phyloP scores from a whole-genome alignment of 2,888 invertebrate species.

The Priocnemis perturbator region DNA sequence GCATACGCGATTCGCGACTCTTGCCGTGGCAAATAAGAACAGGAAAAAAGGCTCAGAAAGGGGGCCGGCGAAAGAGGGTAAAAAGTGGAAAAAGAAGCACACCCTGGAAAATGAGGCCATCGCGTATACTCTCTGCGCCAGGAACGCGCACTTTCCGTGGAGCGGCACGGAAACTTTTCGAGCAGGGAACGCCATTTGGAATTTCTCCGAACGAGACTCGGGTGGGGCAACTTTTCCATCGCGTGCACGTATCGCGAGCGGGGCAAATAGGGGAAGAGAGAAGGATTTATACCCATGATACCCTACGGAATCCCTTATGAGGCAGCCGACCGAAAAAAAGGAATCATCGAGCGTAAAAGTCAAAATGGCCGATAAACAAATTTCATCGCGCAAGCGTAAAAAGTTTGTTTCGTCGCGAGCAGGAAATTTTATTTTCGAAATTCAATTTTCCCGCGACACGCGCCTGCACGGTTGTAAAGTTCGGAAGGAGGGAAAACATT shows the following conservation, averaged over 20 bases:
- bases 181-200: not conserved
- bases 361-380: no score
- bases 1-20: not conserved
- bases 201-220: slow-evolving; percentile 17
- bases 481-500: no score
- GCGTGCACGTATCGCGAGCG: slow-evolving; percentile 12
- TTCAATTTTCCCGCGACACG: no score
- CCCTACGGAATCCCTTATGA: no score
- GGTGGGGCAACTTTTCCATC: slow-evolving; percentile 32
- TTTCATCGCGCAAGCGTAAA: no score
- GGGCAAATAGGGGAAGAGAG: slow-evolving; percentile 2
- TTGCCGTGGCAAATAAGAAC: not conserved
- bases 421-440: no score
- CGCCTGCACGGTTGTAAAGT: no score
- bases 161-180: slow-evolving; percentile 4
- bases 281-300: slow-evolving; percentile 31
- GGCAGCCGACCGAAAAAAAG: no score
- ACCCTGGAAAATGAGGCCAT: not conserved
- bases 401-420: no score
- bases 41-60: not conserved
- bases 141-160: slow-evolving; percentile 6
- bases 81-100: slow-evolving; percentile 2
- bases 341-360: no score
- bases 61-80: not conserved
- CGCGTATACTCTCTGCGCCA: slow-evolving; percentile 2